These are phyloP conservation scores for Urosaurus nigricauda DNA, from an alignment of 2,797 vertebrate genomes.

Conservation along the genomic window DNA sequence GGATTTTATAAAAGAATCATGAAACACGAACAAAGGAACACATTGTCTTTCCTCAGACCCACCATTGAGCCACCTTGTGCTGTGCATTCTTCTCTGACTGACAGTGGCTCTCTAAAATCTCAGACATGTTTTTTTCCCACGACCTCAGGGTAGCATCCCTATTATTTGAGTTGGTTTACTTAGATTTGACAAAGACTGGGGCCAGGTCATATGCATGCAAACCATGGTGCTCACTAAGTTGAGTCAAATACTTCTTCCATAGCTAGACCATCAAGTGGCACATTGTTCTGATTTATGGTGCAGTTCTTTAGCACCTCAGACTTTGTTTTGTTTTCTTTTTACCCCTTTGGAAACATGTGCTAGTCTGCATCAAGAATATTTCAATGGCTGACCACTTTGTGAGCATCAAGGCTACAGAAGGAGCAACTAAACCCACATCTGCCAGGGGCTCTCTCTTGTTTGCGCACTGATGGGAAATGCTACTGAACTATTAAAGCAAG, in stretches of 20 bases:
- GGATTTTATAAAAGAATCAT: background rate
- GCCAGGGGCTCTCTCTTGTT: background rate
- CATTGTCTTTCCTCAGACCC: background rate
- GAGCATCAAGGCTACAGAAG: background rate
- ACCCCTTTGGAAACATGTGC: too few species aligned
- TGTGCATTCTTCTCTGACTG: background rate
- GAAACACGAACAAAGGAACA: too few species aligned
- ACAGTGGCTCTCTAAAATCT: background rate
- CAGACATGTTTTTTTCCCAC: background rate
- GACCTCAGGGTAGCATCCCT: too few species aligned
- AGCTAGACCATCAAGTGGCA: background rate
- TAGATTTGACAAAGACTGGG: background rate
- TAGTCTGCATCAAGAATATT: background rate
- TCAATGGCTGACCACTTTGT: background rate
- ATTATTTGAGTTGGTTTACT: background rate
- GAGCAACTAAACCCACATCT: background rate
- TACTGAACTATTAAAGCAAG: background rate
- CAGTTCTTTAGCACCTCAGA: background rate
- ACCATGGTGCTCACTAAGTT: too few species aligned
- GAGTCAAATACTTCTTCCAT: background rate
- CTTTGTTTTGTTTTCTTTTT: background rate
- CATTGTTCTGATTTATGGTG: background rate
- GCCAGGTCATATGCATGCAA: background rate
- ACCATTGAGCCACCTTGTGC: too few species aligned
- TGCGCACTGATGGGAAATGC: rapidly evolving